Conservation (phyloP, 30 jellyfish, hydroid and myxozoan species). For the Chrysaora quinquecirrha region DNA sequence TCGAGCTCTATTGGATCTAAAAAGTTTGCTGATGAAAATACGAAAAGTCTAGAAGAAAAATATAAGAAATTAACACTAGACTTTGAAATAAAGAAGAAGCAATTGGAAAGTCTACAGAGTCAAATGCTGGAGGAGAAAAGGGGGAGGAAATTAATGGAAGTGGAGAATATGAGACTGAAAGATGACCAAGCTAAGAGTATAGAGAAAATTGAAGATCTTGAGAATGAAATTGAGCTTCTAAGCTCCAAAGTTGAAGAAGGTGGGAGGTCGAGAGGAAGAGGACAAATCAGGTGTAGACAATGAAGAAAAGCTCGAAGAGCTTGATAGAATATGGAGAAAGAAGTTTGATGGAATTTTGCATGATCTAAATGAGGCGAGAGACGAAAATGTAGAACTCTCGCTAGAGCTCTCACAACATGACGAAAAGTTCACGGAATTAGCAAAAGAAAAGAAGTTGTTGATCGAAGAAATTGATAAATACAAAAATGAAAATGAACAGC, state of each 20-base stretch:
- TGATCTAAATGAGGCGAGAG: conserved; percentile 50
- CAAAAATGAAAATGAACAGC: conserved; percentile 30
- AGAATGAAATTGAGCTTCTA: conserved; percentile 34
- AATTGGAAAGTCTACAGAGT: conserved; percentile 41
- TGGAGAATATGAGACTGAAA: conserved; percentile 8
- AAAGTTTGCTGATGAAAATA: neutral
- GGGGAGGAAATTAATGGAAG: conserved; percentile 16
- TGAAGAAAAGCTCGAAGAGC: conserved; percentile 37
- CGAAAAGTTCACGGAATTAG: conserved; percentile 2
- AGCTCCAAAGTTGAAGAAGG: neutral
- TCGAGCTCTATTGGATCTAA: neutral
- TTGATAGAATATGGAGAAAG: conserved; percentile 38
- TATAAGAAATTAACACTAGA: conserved; percentile 36
- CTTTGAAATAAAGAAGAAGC: conserved; percentile 61
- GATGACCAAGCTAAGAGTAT: conserved; percentile 16
- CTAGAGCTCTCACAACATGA: conserved; percentile 52
- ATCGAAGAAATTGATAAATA: neutral
- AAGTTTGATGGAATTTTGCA: conserved; percentile 43
- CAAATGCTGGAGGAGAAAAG: conserved; percentile 54
- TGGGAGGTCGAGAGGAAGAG: conserved; percentile 7
- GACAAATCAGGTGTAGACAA: conserved; percentile 40
- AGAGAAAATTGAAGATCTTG: conserved; percentile 32
- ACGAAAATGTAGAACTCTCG: conserved; percentile 68
- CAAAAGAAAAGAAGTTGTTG: conserved; percentile 21
- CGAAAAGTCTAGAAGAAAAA: conserved; percentile 31